Conservation (phyloP, 2,113 vertebrate genomes). For the Toxostoma redivivum region DNA sequence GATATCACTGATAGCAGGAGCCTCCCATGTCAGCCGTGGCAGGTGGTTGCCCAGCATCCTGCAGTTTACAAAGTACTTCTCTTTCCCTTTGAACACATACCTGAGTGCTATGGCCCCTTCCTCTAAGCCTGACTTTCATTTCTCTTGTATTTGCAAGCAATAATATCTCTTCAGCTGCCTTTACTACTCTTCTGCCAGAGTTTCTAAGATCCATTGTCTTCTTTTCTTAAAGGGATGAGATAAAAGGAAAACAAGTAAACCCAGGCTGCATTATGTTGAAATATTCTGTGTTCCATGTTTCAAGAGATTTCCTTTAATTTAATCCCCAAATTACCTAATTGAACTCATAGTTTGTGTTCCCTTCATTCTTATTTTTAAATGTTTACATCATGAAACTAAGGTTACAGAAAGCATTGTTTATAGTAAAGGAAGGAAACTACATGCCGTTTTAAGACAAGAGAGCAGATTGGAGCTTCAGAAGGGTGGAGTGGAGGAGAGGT, state of each 20-base stretch:
- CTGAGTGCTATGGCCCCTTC: neutral
- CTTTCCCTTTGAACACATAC: neutral
- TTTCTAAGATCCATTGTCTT: neutral
- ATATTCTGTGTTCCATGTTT: neutral
- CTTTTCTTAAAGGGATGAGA: neutral
- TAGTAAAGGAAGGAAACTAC: slow-evolving; percentile 52
- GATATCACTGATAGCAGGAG: neutral
- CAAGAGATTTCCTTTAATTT: slow-evolving; percentile 3
- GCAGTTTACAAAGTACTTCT: neutral
- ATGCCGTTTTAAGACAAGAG: neutral
- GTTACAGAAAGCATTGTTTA: slow-evolving; percentile 54
- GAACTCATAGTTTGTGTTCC: neutral
- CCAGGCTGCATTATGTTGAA: neutral
- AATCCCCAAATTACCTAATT: slow-evolving; percentile 16
- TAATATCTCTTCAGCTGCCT: neutral
- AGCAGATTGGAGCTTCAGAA: neutral
- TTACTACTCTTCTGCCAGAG: neutral
- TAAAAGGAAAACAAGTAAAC: neutral
- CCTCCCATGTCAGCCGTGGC: neutral
- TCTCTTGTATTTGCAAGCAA: neutral
- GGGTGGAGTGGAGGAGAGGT: neutral
- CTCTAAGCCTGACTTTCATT: neutral
- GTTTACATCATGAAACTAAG: slow-evolving; percentile 43
- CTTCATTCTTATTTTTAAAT: slow-evolving; percentile 49
- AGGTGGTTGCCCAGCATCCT: neutral